Conservation (phyloP, 2,797 vertebrate genomes). For the Limnodromus scolopaceus region DNA sequence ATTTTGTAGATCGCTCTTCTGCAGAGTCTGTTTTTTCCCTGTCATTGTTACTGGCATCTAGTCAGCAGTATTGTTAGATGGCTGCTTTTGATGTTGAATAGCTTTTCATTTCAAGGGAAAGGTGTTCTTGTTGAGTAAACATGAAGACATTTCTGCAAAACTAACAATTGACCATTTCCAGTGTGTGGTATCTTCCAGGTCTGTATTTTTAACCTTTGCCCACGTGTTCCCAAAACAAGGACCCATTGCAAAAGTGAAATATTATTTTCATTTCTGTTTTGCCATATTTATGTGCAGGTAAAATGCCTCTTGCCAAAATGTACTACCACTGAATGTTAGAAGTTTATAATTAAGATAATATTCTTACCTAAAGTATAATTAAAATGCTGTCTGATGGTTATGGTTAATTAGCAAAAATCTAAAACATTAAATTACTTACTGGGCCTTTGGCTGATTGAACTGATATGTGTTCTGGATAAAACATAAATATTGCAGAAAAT, state of each 20-base stretch:
- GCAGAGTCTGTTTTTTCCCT: background rate
- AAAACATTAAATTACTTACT: constrained; percentile 62
- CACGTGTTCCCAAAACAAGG: background rate
- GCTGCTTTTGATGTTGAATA: background rate
- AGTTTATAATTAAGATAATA: constrained; percentile 40
- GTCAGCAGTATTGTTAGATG: background rate
- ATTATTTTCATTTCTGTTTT: background rate
- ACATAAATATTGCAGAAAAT: constrained; percentile 75
- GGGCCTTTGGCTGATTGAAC: constrained; percentile 56
- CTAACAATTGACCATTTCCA: background rate
- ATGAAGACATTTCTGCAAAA: background rate
- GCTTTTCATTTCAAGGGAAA: background rate
- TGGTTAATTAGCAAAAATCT: constrained; percentile 49
- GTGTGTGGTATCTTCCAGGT: background rate
- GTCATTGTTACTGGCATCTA: background rate
- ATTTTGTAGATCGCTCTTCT: background rate
- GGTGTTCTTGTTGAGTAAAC: background rate
- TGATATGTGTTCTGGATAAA: constrained; percentile 64
- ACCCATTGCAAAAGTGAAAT: background rate
- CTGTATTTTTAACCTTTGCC: background rate
- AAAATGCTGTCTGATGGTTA: constrained; percentile 46
- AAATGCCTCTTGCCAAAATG: background rate
- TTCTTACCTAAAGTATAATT: constrained; percentile 45
- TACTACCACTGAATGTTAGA: background rate
- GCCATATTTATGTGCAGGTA: background rate